Base-by-base conservation (phyloP, 2,797 vertebrate genomes). In the Meriones psammophilus region DNA sequence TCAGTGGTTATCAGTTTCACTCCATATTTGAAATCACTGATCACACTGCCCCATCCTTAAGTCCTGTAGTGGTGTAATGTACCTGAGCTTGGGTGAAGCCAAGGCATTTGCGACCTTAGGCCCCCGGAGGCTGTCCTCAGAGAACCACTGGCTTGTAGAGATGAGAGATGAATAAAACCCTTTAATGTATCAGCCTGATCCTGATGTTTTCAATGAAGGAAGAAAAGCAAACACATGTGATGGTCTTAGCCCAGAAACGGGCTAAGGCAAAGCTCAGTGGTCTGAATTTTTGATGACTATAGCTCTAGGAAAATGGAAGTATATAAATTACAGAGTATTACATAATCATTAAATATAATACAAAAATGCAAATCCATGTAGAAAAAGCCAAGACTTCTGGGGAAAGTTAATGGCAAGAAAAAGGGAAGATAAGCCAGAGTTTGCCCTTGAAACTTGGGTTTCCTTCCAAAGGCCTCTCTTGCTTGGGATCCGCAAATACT, bases 321-420 rank as follows among this genome's bases (percentile, higher is more conserved):
- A 15, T 9, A 50, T 33, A 24, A 79, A 91, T 28, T 50, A 81
- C 92, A 80, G 39, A 58, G 39, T 30, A 91, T 39, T 58, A 64
- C 1, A 17, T 5, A 46, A 13, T 68, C 36, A 54, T 60, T 91
- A 92, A 85, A 89, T 56, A 46, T 74, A 60, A 90, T 5, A 71
- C 28, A 20, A 46, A 86, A 94, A 36, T 91, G 80, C 69, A 97
- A 94, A 76, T 58, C 42, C 10, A 86, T 33, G 46, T 26, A 71
- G 68, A 81, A 94, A 93, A 50, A 96, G 15, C 5, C 28, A n/a
- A 20, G n/a, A 39, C 39, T 76, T 39, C 30, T 30, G 56, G 68
- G 76, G n/a, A 89, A 93, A 85, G 18, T 86, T 68, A 76, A n/a
- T 13, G 62, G 6, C 73, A 26, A 89, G 24, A n/a, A 1, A 42